Evolutionary conservation across 2,797 vertebrate genomes (phyloP).

Genomic region (Sebastiscus albofasciatus): DNA sequence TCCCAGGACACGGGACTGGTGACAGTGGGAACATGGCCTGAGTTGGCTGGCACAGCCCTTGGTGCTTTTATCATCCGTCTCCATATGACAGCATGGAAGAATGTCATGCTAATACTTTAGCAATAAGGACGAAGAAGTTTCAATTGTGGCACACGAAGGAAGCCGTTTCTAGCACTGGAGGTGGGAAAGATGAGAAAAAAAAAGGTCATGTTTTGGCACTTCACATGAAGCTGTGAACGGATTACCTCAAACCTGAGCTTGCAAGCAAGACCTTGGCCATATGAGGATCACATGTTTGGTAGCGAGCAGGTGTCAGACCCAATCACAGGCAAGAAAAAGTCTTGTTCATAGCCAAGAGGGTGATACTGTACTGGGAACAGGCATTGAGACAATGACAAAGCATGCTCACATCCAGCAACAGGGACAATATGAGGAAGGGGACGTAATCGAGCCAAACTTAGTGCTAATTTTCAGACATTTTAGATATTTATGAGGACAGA

Average conservation of each 20-base stretch:
- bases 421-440: neutral
- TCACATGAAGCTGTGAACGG: slow-evolving; percentile 37
- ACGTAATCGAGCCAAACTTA: neutral
- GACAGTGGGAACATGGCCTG: slow-evolving; percentile 44
- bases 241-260: slow-evolving; percentile 50
- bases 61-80: slow-evolving; percentile 40
- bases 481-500: neutral
- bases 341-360: neutral
- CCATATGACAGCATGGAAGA: slow-evolving; percentile 32
- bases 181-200: neutral
- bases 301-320: slow-evolving; percentile 11
- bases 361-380: slow-evolving; percentile 2
- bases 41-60: slow-evolving; percentile 55
- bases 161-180: neutral
- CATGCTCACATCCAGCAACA: slow-evolving; percentile 27
- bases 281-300: slow-evolving; percentile 31
- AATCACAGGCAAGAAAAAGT: slow-evolving; percentile 3
- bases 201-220: slow-evolving; percentile 54
- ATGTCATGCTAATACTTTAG: slow-evolving; percentile 19
- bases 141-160: slow-evolving; percentile 34
- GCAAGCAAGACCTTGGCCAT: slow-evolving; percentile 36
- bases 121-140: slow-evolving; percentile 2
- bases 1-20: slow-evolving; percentile 28
- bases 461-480: neutral
- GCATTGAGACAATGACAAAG: slow-evolving; percentile 16